These are phyloP conservation scores for Prolemur simus DNA, from an alignment of 2,113 vertebrate genomes.

Conservation along the genomic window DNA sequence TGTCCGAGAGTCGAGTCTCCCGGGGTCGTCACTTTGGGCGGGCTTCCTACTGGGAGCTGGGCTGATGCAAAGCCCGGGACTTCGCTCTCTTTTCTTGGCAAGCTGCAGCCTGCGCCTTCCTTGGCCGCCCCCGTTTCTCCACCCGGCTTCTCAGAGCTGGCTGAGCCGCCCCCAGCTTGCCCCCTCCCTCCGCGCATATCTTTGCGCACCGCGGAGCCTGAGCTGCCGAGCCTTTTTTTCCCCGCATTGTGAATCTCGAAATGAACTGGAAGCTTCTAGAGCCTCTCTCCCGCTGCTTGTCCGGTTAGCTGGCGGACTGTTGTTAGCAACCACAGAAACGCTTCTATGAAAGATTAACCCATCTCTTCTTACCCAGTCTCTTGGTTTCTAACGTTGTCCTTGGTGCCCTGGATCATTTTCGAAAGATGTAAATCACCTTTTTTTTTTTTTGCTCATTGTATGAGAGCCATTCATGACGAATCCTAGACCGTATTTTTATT, in stretches of 20 bases:
- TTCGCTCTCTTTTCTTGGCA: not conserved
- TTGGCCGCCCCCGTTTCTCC: not conserved
- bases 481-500: not conserved
- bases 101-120: not conserved
- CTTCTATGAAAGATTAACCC: not conserved
- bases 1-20: too few species aligned
- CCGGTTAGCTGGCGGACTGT: not conserved
- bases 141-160: not conserved
- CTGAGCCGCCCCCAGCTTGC: slow-evolving; percentile 46
- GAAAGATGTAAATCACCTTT: not conserved
- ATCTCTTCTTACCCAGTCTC: too few species aligned
- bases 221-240: not conserved
- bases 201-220: not conserved
- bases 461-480: not conserved
- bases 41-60: not conserved
- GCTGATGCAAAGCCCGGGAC: not conserved
- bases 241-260: slow-evolving; percentile 43
- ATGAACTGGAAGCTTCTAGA: slow-evolving; percentile 72
- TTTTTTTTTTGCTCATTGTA: not conserved
- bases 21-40: not conserved
- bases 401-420: not conserved
- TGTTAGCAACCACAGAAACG: slow-evolving; percentile 35
- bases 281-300: not conserved
- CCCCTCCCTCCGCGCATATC: not conserved
- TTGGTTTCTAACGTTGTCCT: not conserved